These are phyloP conservation scores for Lottia scabra DNA, from an alignment of 2,888 invertebrate genomes.

Conservation along the genomic window DNA sequence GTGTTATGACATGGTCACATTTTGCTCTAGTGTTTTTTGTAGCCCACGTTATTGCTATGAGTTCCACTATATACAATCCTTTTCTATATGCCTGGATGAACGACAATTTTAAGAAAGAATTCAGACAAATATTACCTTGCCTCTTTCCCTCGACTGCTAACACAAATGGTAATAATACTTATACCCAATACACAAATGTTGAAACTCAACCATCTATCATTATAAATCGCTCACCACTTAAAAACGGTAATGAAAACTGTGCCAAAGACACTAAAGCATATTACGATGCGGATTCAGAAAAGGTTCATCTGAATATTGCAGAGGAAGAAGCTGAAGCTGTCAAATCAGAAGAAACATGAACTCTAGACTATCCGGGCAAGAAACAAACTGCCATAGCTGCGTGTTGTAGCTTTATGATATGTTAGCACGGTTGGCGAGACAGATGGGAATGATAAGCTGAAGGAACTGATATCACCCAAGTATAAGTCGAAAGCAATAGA, in stretches of 20 bases:
- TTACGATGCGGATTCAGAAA: slow-evolving; percentile 61
- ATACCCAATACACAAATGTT: slow-evolving; percentile 64
- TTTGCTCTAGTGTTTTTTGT: slow-evolving; percentile 91
- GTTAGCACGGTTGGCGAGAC: too few species aligned
- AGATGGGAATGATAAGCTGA: too few species aligned
- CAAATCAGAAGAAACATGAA: too few species aligned
- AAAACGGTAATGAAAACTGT: slow-evolving; percentile 48
- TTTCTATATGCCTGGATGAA: slow-evolving; percentile 96
- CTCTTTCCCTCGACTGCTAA: slow-evolving; percentile 54
- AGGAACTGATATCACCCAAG: too few species aligned
- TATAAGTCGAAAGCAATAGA: too few species aligned
- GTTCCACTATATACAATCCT: slow-evolving; percentile 93
- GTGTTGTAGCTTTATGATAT: too few species aligned
- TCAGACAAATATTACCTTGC: slow-evolving; percentile 73
- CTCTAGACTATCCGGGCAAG: too few species aligned
- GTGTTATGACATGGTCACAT: slow-evolving; percentile 80
- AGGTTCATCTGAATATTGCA: slow-evolving; percentile 58
- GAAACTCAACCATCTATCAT: slow-evolving; percentile 62
- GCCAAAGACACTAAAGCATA: slow-evolving; percentile 54
- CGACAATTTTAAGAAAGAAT: slow-evolving; percentile 92
- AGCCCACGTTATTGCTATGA: slow-evolving; percentile 91
- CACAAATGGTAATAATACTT: slow-evolving; percentile 50
- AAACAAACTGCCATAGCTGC: too few species aligned
- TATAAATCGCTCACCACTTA: slow-evolving; percentile 59
- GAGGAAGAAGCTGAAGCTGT: slow-evolving; percentile 31